Percentiles rank a stretch among this genome's conserved stretches.
Conservation (phyloP, 2,888 invertebrate species). For the Flabesymbios commensalis region DNA sequence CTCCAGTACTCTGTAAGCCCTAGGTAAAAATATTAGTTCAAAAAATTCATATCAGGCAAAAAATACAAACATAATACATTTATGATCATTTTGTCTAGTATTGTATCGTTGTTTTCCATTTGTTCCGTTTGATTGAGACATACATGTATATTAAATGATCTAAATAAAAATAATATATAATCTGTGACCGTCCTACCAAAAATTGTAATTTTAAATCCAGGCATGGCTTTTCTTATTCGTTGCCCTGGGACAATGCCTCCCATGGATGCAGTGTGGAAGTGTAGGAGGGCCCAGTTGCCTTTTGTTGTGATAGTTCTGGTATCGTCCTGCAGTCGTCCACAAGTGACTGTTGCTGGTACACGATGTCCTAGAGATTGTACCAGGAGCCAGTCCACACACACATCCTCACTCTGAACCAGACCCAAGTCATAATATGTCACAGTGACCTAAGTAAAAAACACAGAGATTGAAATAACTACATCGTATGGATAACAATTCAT, state of each 20-base stretch:
- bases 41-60: too few species aligned
- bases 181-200: background rate
- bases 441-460: background rate
- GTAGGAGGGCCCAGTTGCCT: constrained; percentile 15
- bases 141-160: background rate
- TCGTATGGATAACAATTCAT: background rate
- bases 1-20: too few species aligned
- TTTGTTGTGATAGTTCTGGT: background rate
- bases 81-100: too few species aligned
- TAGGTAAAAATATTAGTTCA: too few species aligned
- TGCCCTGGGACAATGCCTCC: too few species aligned
- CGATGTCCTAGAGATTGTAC: constrained; percentile 12
- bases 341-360: constrained; percentile 5
- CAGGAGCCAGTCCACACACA: constrained; percentile 24
- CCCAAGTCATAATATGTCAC: constrained; percentile 8
- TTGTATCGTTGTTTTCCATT: too few species aligned
- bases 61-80: too few species aligned
- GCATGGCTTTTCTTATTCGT: too few species aligned
- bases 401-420: background rate
- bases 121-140: background rate
- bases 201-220: too few species aligned
- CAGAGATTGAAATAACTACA: background rate
- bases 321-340: constrained; percentile 3
- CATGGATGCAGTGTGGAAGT: constrained; percentile 18
- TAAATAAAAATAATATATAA: background rate